Percentiles rank a stretch among this genome's conserved stretches.
phyloP scores from a whole-genome alignment of 2,888 invertebrate genomes.

The Troides helena region DNA sequence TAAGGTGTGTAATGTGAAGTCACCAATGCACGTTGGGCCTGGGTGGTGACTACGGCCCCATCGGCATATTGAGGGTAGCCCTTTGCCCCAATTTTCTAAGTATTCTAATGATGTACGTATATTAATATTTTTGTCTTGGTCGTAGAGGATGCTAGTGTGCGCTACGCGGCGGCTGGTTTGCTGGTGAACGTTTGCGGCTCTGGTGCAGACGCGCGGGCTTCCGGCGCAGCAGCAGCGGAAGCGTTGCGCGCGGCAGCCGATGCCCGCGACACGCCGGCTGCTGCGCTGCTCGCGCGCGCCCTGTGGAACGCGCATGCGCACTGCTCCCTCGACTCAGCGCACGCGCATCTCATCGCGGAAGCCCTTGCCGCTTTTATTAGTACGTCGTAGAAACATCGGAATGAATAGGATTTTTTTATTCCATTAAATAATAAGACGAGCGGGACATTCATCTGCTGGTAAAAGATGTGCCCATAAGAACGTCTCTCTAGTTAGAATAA shows the following conservation, averaged over 20 bases:
- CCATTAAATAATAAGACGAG: too few species aligned
- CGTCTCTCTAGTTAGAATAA: too few species aligned
- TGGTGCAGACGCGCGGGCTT: slow-evolving; percentile 50
- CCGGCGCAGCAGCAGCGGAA: slow-evolving; percentile 54
- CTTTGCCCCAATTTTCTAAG: too few species aligned
- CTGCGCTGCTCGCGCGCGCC: slow-evolving; percentile 53
- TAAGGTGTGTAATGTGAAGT: too few species aligned
- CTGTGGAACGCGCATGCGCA: slow-evolving; percentile 57
- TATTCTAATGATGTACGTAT: too few species aligned
- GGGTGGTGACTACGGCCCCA: too few species aligned
- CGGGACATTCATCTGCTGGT: too few species aligned
- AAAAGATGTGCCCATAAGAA: too few species aligned
- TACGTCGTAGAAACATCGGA: slow-evolving; percentile 27
- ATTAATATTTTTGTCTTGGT: too few species aligned
- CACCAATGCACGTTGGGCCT: too few species aligned
- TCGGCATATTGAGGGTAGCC: too few species aligned
- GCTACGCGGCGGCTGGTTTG: slow-evolving; percentile 89
- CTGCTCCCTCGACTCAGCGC: slow-evolving; percentile 45
- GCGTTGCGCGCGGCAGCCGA: slow-evolving; percentile 63
- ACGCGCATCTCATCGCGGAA: slow-evolving; percentile 50
- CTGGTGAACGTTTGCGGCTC: slow-evolving; percentile 86
- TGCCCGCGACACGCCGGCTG: slow-evolving; percentile 44
- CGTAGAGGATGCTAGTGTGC: slow-evolving; percentile 82
- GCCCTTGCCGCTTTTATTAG: slow-evolving; percentile 85
- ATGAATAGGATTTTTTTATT: too few species aligned